A percentile compares a stretch with the other conserved stretches of the same genome.
These are phyloP conservation scores for Zaprionus nigranus DNA, from an alignment of 1,140 invertebrate species.

Conservation along the genomic window DNA sequence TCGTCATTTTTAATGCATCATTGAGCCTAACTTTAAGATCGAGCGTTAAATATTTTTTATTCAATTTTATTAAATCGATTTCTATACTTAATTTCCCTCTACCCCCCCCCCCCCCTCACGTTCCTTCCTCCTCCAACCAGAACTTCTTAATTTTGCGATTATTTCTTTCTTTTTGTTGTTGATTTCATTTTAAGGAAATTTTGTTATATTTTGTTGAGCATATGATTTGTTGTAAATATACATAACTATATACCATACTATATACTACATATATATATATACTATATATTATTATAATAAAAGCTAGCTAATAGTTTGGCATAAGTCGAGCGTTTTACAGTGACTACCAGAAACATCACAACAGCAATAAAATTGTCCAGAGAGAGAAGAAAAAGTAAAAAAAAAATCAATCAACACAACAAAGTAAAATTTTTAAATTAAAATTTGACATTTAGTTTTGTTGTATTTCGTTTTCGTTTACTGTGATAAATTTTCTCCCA, in stretches of 20 bases:
- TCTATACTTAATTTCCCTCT: conserved; percentile 55
- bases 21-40: conserved; percentile 46
- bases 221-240: conserved; percentile 75
- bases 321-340: conserved; percentile 48
- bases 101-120: not conserved
- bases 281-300: conserved; percentile 34
- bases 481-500: conserved; percentile 80
- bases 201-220: conserved; percentile 76
- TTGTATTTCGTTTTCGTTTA: conserved; percentile 57
- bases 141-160: conserved; percentile 51
- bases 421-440: conserved; percentile 57
- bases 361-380: conserved; percentile 31
- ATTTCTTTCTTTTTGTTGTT: conserved; percentile 57
- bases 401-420: conserved; percentile 23
- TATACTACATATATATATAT: conserved; percentile 12
- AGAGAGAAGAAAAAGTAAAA: conserved; percentile 41
- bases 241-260: conserved; percentile 13
- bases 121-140: conserved; percentile 3
- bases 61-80: conserved; percentile 12
- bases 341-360: conserved; percentile 68
- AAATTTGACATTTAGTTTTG: conserved; percentile 31
- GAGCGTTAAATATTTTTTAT: conserved; percentile 39
- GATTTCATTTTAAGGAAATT: conserved; percentile 77
- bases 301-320: conserved; percentile 37
- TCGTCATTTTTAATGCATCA: conserved; percentile 54